phyloP scores from a whole-genome alignment of 1,140 invertebrate species.

The Oncopeltus fasciatus region DNA sequence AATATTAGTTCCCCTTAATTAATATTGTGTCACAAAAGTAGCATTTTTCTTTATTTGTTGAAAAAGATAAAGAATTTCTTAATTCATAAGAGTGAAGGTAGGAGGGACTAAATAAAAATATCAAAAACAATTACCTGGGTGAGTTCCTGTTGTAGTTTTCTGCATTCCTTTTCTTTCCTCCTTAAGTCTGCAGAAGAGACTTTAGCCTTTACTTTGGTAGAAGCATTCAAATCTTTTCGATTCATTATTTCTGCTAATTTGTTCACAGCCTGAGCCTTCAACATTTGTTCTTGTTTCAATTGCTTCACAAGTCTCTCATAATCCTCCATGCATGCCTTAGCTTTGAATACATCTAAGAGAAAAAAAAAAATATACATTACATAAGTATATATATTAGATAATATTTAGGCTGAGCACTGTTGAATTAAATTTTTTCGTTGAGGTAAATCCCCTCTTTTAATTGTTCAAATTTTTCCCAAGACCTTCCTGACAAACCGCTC shows the following conservation, averaged over 20 bases:
- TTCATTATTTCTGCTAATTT: constrained; percentile 96
- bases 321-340: constrained; percentile 54
- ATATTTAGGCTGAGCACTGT: no score
- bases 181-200: constrained; percentile 59
- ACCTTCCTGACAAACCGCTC: no score
- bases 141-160: constrained; percentile 89
- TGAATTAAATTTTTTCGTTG: no score
- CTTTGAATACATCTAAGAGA: constrained; percentile 30
- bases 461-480: no score
- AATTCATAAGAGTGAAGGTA: no score
- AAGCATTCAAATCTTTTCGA: constrained; percentile 57
- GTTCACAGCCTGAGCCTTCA: constrained; percentile 87
- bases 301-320: constrained; percentile 71
- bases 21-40: no score
- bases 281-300: constrained; percentile 72
- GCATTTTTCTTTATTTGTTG: no score
- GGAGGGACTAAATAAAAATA: no score
- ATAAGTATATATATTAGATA: no score
- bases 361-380: not conserved
- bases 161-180: constrained; percentile 89
- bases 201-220: constrained; percentile 47
- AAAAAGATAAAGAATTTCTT: no score
- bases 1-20: no score
- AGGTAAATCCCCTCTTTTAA: no score
- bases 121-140: constrained; percentile 43